Evolutionary conservation across 2,113 vertebrate genomes (phyloP).

Genomic region (Colius striatus): DNA sequence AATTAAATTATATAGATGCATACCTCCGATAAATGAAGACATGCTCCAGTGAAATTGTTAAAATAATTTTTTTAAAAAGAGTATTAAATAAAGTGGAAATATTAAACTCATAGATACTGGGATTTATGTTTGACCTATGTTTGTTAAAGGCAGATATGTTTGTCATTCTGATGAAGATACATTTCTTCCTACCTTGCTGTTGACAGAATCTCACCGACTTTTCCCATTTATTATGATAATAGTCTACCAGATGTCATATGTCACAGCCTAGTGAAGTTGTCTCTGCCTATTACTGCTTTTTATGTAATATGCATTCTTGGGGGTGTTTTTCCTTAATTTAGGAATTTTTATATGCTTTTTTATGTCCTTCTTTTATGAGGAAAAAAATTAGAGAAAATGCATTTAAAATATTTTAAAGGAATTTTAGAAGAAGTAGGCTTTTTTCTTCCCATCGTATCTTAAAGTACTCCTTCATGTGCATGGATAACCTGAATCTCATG

Average conservation of each 20-base stretch:
- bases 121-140: constrained; percentile 58
- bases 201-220: constrained; percentile 67
- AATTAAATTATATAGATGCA: background rate
- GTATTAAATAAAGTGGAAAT: constrained; percentile 26
- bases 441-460: background rate
- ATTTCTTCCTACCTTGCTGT: constrained; percentile 61
- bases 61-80: background rate
- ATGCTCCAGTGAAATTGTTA: background rate
- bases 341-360: constrained; percentile 27
- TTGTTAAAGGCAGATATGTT: constrained; percentile 65
- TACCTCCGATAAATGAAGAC: background rate
- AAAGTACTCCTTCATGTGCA: background rate
- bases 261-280: constrained; percentile 63
- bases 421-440: background rate
- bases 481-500: background rate
- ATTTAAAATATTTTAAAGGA: background rate
- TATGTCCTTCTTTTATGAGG: background rate
- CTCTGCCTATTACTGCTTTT: constrained; percentile 37
- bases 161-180: constrained; percentile 69
- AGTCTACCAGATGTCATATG: constrained; percentile 64
- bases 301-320: constrained; percentile 19
- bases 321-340: constrained; percentile 43
- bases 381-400: background rate
- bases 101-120: constrained; percentile 23
- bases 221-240: constrained; percentile 76